phyloP scores from a whole-genome alignment of 2,888 invertebrate genomes.

The Monopis laevigella region DNA sequence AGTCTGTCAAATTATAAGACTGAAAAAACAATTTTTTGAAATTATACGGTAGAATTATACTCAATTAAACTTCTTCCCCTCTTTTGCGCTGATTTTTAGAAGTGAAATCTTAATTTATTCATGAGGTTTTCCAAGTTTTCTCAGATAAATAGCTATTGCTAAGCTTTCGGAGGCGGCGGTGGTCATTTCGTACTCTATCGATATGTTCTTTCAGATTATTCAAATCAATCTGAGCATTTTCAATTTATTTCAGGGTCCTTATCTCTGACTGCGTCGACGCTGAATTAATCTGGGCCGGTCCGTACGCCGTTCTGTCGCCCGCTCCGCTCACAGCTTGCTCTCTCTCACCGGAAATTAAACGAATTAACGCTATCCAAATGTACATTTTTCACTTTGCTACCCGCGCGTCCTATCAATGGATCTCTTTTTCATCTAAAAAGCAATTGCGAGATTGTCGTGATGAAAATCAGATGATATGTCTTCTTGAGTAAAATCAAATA shows the following conservation, averaged over 20 bases:
- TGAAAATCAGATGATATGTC: conserved; percentile 45
- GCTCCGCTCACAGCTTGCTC: conserved; percentile 24
- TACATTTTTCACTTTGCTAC: conserved; percentile 65
- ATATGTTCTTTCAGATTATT: conserved; percentile 60
- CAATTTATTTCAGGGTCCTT: conserved; percentile 68
- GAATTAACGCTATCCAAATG: conserved; percentile 69
- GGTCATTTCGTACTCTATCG: conserved; percentile 43
- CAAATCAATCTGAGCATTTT: conserved; percentile 69
- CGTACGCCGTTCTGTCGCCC: too few species aligned
- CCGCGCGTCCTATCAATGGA: conserved; percentile 61
- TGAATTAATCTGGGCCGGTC: conserved; percentile 65
- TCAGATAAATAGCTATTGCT: conserved; percentile 4
- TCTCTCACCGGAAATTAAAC: conserved; percentile 67
- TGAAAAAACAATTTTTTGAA: conserved; percentile 4
- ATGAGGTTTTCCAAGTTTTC: conserved; percentile 7
- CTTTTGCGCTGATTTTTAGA: conserved; percentile 4
- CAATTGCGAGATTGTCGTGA: conserved; percentile 52
- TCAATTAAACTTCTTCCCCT: conserved; percentile 8
- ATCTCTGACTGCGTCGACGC: conserved; percentile 61
- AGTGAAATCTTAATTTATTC: conserved; percentile 8
- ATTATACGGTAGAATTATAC: conserved; percentile 2
- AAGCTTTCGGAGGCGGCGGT: conserved; percentile 24
- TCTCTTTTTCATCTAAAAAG: conserved; percentile 55
- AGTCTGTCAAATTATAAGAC: too few species aligned
- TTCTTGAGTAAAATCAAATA: too few species aligned